Conservation (phyloP, 1,140 invertebrate species). For the Neoseiulus cucumeris region DNA sequence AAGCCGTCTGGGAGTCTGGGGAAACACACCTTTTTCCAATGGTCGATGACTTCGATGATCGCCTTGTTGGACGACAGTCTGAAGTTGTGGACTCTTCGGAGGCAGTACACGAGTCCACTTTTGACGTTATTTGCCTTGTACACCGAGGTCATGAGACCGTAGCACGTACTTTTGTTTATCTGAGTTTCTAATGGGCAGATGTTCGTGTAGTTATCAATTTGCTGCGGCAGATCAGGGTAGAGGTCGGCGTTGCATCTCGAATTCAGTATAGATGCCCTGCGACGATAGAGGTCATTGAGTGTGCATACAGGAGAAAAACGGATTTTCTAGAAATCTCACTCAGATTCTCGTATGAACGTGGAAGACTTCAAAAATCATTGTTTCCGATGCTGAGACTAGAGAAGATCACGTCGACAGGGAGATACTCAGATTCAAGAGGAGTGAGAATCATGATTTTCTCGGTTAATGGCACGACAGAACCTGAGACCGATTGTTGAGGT, state of each 20-base stretch:
- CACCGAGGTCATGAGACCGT: slow-evolving; percentile 55
- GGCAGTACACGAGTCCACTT: slow-evolving; percentile 60
- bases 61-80: slow-evolving; percentile 14
- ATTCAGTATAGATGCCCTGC: background rate
- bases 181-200: slow-evolving; percentile 58
- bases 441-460: too few species aligned
- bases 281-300: background rate
- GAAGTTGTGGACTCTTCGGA: slow-evolving; percentile 61
- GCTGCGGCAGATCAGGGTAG: slow-evolving; percentile 48
- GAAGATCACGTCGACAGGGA: too few species aligned
- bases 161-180: slow-evolving; percentile 27
- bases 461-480: too few species aligned
- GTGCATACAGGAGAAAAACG: too few species aligned
- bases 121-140: slow-evolving; percentile 77
- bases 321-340: too few species aligned
- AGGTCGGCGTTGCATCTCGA: slow-evolving; percentile 12
- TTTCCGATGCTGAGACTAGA: too few species aligned
- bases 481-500: background rate
- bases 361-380: too few species aligned
- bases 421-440: too few species aligned
- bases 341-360: too few species aligned
- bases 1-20: too few species aligned
- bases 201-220: slow-evolving; percentile 74
- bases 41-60: slow-evolving; percentile 3
- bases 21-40: background rate